These are phyloP conservation scores for Wasmannia auropunctata DNA, from an alignment of 1,140 invertebrate genomes.

Conservation along the genomic window DNA sequence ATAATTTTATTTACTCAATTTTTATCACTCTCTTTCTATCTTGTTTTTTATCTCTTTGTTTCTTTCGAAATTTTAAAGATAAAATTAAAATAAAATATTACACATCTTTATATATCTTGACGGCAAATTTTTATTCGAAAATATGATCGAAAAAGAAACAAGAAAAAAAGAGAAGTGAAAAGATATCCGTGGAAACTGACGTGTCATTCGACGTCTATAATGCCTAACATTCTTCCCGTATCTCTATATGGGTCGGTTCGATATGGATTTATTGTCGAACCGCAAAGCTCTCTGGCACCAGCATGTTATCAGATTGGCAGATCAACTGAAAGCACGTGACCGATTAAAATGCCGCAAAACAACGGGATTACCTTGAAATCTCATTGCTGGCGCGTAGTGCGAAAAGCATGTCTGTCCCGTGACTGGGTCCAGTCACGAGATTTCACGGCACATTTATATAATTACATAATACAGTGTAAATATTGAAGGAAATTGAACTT, in stretches of 20 bases:
- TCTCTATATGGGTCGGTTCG: slow-evolving; percentile 22
- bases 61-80: neutral
- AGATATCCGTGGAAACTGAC: neutral
- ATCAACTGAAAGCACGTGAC: slow-evolving; percentile 54
- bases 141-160: neutral
- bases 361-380: slow-evolving; percentile 49
- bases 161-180: neutral
- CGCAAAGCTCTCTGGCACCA: slow-evolving; percentile 30
- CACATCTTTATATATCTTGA: neutral
- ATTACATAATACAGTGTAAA: slow-evolving; percentile 35
- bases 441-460: slow-evolving; percentile 6
- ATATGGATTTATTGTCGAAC: slow-evolving; percentile 50
- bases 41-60: neutral
- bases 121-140: neutral
- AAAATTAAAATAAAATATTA: neutral
- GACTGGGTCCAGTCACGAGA: neutral
- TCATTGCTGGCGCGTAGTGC: neutral
- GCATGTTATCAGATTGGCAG: slow-evolving; percentile 43
- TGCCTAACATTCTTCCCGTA: neutral
- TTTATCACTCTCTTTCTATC: neutral
- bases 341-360: slow-evolving; percentile 58
- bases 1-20: neutral
- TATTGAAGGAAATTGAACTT: slow-evolving; percentile 25
- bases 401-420: slow-evolving; percentile 20
- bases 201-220: neutral